Conservation (phyloP, 2,888 invertebrate species). For the Hyposoter dolosus region DNA sequence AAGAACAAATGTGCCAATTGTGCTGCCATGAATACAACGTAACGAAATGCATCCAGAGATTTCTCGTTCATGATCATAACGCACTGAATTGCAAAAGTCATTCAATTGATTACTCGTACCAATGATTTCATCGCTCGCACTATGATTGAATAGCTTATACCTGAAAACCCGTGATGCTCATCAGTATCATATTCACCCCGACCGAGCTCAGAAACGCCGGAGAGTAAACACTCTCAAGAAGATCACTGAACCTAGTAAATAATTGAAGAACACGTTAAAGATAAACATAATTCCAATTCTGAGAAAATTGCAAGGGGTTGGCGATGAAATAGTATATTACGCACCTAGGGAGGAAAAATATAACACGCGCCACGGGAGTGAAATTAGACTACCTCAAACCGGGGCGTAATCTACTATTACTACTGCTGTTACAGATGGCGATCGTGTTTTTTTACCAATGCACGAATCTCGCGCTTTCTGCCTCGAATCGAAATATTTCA, state of each 20-base stretch:
- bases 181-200: conserved; percentile 43
- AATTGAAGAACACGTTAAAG: background rate
- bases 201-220: conserved; percentile 33
- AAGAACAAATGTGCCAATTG: conserved; percentile 49
- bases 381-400: too few species aligned
- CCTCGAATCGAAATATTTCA: background rate
- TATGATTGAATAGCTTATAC: background rate
- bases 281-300: background rate
- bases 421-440: too few species aligned
- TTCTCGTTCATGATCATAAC: conserved; percentile 21
- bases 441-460: too few species aligned
- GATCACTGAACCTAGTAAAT: conserved; percentile 36
- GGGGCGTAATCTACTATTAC: too few species aligned
- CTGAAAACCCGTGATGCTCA: conserved; percentile 45
- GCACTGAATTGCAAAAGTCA: background rate
- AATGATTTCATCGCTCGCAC: background rate
- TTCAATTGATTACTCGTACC: background rate
- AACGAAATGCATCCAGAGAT: conserved; percentile 45
- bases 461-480: too few species aligned
- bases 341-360: too few species aligned
- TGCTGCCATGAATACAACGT: conserved; percentile 28
- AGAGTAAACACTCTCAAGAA: conserved; percentile 41
- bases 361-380: too few species aligned
- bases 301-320: background rate
- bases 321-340: too few species aligned